phyloP scores from a whole-genome alignment of 1,140 invertebrate genomes.

The Dysdera silvatica region DNA sequence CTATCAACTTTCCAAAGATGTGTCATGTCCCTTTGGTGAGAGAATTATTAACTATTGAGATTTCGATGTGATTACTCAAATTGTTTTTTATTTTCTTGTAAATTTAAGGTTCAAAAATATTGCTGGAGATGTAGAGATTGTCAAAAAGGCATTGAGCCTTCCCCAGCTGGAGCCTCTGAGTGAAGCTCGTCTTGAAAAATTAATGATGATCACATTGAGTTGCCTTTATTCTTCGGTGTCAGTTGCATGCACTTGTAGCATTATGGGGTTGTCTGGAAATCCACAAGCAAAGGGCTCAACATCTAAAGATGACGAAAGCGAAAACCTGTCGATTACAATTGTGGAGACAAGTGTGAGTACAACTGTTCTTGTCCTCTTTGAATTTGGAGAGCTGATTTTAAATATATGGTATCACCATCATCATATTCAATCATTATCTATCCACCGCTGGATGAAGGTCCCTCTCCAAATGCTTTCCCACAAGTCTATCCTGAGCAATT shows the following conservation, averaged over 20 bases:
- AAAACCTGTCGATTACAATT: slow-evolving; percentile 42
- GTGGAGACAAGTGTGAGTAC: slow-evolving; percentile 45
- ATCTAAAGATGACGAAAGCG: slow-evolving; percentile 47
- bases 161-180: slow-evolving; percentile 81
- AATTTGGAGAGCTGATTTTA: too few species aligned
- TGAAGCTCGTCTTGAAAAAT: slow-evolving; percentile 64
- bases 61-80: background rate
- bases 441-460: too few species aligned
- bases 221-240: slow-evolving; percentile 68
- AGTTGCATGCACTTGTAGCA: slow-evolving; percentile 58
- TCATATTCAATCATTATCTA: too few species aligned
- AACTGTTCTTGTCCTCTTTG: too few species aligned
- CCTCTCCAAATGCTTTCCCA: too few species aligned
- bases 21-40: background rate
- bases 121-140: slow-evolving; percentile 71
- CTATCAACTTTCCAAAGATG: slow-evolving; percentile 1
- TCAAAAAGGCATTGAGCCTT: slow-evolving; percentile 69
- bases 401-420: too few species aligned
- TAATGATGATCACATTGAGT: slow-evolving; percentile 65
- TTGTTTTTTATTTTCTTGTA: slow-evolving; percentile 6
- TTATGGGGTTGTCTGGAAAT: slow-evolving; percentile 55
- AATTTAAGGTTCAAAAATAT: slow-evolving; percentile 60
- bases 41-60: background rate
- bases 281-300: slow-evolving; percentile 53
- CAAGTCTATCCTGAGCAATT: too few species aligned